phyloP scores from a whole-genome alignment of 2,888 invertebrate species.

The Leucozona laternaria region DNA sequence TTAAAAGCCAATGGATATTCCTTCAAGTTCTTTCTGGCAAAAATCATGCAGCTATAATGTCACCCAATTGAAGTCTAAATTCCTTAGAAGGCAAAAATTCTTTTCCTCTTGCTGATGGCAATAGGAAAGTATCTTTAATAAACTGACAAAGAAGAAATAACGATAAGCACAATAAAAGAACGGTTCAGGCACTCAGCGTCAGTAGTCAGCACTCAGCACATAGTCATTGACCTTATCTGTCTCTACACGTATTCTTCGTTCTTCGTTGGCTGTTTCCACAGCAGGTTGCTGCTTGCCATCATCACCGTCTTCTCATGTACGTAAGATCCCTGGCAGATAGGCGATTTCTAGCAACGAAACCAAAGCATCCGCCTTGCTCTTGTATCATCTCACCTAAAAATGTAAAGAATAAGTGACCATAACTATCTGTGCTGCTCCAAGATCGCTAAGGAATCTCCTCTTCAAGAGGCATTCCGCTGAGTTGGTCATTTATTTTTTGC shows the following conservation, averaged over 20 bases:
- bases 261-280: conserved; percentile 6
- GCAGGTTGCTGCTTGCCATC: conserved; percentile 28
- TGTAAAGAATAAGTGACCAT: conserved; percentile 51
- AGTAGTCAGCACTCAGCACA: conserved; percentile 39
- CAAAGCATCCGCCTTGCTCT: conserved; percentile 32
- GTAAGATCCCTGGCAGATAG: conserved; percentile 59
- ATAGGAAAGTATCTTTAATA: conserved; percentile 42
- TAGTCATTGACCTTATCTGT: conserved; percentile 71
- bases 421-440: conserved; percentile 40
- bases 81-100: conserved; percentile 7
- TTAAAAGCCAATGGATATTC: conserved; percentile 6
- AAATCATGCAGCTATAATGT: conserved; percentile 10
- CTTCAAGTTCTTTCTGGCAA: neutral
- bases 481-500: conserved; percentile 14
- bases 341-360: conserved; percentile 48
- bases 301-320: conserved; percentile 38
- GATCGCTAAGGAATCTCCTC: conserved; percentile 53
- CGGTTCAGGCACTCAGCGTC: conserved; percentile 50
- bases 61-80: conserved; percentile 20
- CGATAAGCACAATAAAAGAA: conserved; percentile 54
- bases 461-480: conserved; percentile 39
- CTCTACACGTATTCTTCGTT: conserved; percentile 32
- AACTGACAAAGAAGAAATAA: conserved; percentile 32
- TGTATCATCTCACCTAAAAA: conserved; percentile 24
- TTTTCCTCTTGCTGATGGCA: conserved; percentile 21